phyloP scores from a whole-genome alignment of 2,888 invertebrate species.

The Macrophya annulata region DNA sequence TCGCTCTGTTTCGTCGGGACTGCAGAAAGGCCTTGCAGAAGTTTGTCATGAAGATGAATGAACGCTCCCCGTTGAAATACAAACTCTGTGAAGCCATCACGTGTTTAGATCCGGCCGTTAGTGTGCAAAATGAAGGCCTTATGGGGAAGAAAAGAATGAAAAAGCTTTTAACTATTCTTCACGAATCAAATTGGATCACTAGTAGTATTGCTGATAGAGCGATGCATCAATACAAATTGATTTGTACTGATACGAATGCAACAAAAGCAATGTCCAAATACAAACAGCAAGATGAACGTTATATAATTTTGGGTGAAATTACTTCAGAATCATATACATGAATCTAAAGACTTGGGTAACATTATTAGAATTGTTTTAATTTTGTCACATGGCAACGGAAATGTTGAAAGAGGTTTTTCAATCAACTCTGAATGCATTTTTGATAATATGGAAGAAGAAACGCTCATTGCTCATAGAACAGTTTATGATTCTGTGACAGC shows the following conservation, averaged over 20 bases:
- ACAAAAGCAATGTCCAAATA: conserved; percentile 16
- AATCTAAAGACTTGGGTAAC: conserved; percentile 31
- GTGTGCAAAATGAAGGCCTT: neutral
- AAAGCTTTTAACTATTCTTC: too few species aligned
- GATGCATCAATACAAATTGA: conserved; percentile 26
- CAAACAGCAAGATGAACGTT: neutral
- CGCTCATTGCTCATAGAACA: too few species aligned
- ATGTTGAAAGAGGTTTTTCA: conserved; percentile 18
- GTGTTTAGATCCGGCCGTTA: neutral
- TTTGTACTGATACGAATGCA: conserved; percentile 28
- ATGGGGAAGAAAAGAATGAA: too few species aligned
- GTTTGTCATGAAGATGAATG: conserved; percentile 46
- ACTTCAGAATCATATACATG: neutral
- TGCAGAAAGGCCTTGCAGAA: neutral
- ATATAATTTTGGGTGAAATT: too few species aligned
- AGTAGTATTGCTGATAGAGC: conserved; percentile 21
- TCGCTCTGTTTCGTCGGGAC: too few species aligned
- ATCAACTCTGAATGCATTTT: conserved; percentile 34
- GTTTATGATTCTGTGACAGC: too few species aligned
- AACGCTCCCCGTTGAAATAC: conserved; percentile 24
- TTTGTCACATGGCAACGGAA: conserved; percentile 22
- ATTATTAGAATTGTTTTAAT: conserved; percentile 10
- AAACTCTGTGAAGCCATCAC: conserved; percentile 26
- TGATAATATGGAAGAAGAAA: neutral
- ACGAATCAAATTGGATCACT: conserved; percentile 4